A percentile compares a stretch with the other conserved stretches of the same genome.
These are phyloP conservation scores for Ochropacha duplaris DNA, from an alignment of 2,888 invertebrate genomes.

Conservation along the genomic window DNA sequence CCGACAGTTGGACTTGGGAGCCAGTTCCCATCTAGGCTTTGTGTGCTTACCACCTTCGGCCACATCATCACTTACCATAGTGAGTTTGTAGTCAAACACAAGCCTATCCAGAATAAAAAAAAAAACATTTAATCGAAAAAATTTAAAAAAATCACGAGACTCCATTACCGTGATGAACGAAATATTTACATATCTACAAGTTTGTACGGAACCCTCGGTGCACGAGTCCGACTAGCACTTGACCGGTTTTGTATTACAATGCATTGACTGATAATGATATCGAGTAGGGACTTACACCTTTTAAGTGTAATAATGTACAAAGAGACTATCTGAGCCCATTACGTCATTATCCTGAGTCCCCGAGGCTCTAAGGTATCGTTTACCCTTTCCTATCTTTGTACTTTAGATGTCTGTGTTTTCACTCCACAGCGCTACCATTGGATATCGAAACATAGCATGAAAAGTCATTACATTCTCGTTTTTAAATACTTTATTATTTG, in stretches of 20 bases:
- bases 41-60: too few relatives aligned
- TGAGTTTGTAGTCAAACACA: too few relatives aligned
- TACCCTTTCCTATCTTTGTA: slow-evolving; percentile 33
- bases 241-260: neutral
- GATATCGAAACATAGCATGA: neutral
- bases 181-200: too few relatives aligned
- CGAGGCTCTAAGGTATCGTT: slow-evolving; percentile 38
- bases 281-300: neutral
- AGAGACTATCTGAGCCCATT: slow-evolving; percentile 48
- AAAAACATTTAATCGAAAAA: too few relatives aligned
- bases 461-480: neutral
- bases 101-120: too few relatives aligned
- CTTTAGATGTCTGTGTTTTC: slow-evolving; percentile 24
- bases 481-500: neutral
- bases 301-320: slow-evolving; percentile 32
- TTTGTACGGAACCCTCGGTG: too few relatives aligned
- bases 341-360: slow-evolving; percentile 35
- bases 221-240: too few relatives aligned
- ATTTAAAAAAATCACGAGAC: too few relatives aligned
- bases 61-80: too few relatives aligned
- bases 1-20: too few relatives aligned
- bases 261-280: neutral
- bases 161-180: too few relatives aligned
- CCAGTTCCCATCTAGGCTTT: too few relatives aligned
- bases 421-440: neutral